Evolutionary conservation across 2,888 invertebrate species (phyloP), one percentile per base, ranked within the genome.

Genomic region (Oscheius sp.): DNA sequence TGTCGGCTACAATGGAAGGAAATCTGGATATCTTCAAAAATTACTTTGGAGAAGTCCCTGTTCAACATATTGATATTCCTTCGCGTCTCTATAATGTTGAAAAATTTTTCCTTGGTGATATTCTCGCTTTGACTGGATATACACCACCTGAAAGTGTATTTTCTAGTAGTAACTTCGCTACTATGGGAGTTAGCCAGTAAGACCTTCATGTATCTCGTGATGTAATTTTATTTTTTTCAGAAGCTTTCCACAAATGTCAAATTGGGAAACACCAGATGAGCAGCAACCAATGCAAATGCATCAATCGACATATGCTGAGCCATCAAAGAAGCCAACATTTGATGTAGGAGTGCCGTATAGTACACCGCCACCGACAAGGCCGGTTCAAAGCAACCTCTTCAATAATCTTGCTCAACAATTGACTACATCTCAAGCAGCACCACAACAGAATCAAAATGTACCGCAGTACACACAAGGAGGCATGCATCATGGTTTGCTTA

Each of bases 1-100:
- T 98, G 96, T 96, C 96, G 2, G 97, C 97, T 13, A 94, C 96
- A 0, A 92, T 95, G 89, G 87, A 87, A 27, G 87, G 85, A 41
- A 95, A 97, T 88, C 92, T 93, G 56, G 91, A 92, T 73, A 92
- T 94, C 77, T 94, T 96, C 90, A 91, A 92, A 61, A 92, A 92
- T 46, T 98, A 96, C 89, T 97, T 97, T 89, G 92, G 92, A 7
- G 72, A 69, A 23, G 56, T 66, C 87, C 92, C 92, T 85, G 93
- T 94, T 80, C 93, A 93, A 0, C 92, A 94, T 25, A 90, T 95
- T 43, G 91, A 93, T 75, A 86, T 88, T 69, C 84, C 84, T 21
- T 82, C 86, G 0, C 78, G 79, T 9, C 72, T 86, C 7, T 84
- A 76, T 69, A 73, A 78, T 45, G 88, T 88, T 27, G 77, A 86